Evolutionary conservation across 1,140 invertebrate species (phyloP), one percentile per base, ranked within the genome.

Genomic region (Hermatobates lingyangjiaoensis): DNA sequence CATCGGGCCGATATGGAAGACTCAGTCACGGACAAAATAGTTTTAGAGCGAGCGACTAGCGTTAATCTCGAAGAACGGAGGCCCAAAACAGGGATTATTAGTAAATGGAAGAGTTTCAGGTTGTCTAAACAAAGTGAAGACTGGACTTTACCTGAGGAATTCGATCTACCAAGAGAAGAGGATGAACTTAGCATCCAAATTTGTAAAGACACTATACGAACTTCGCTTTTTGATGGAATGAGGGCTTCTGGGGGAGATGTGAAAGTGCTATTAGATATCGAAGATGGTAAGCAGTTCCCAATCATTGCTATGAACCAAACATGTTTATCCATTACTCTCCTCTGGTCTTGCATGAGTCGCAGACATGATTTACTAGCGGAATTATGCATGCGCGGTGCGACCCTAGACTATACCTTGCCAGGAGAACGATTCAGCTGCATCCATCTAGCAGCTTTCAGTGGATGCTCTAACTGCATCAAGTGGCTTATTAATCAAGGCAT

Each of bases 401-500:
- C 83, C 55, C 63, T 81, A 26, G 66, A 77, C 51, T 77, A 79
- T 57, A 71, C 68, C 54, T 79, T 85, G 59, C 73, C 76, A 20
- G 72, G 76, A 44, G 66, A 72, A 55, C 81, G 81, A 63, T 83
- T 59, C 48, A 77, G 75, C 0, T 75, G 80, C 3, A 59, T 87
- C 24, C 82, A 87, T 62, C 66, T 83, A 49, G 75, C 76, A n/a
- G 77, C 83, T 2, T 86, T 85, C 59, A 81, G 78, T 57, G 80
- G 83, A 15, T 83, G 76, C 56, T 60, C 77, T 27, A 72, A 76
- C n/a, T 79, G 80, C 34, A 73, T 80, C 14, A 73, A 71, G 50
- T 79, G 77, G 58, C 65, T 88, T 3, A 72, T 87, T 30, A 64
- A 71, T 23, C 70, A 76, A 55, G 79, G 79, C 1, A 73, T 75